Evolutionary conservation across 2,888 invertebrate species (phyloP).

Genomic region (Trichacis sp.): DNA sequence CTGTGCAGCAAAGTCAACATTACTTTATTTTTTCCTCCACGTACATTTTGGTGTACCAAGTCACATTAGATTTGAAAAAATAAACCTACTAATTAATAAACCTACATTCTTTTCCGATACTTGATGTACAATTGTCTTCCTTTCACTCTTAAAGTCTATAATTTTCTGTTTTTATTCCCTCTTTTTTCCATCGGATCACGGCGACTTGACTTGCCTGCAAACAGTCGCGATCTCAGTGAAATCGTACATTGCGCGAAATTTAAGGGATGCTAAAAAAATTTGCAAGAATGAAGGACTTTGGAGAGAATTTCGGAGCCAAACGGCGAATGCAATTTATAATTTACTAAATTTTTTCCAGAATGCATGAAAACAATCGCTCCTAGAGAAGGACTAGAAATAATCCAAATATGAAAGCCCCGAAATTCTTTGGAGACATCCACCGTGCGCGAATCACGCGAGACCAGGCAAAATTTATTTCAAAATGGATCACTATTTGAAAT

Average conservation of each 20-base stretch:
- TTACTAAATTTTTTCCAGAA: no score
- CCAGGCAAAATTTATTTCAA: slow-evolving; percentile 67
- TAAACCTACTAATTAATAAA: slow-evolving; percentile 9
- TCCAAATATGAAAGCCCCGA: no score
- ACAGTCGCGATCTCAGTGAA: slow-evolving; percentile 6
- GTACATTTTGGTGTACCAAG: no score
- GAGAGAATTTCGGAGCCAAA: neutral
- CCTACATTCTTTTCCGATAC: neutral
- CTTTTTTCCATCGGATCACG: slow-evolving; percentile 1
- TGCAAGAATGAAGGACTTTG: no score
- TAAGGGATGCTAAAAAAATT: no score
- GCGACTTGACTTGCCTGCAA: slow-evolving; percentile 16
- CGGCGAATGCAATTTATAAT: neutral
- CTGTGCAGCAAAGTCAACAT: no score
- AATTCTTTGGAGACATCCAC: neutral
- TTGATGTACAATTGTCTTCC: slow-evolving; percentile 40
- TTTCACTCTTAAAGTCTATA: no score
- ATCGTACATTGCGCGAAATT: no score
- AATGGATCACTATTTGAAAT: slow-evolving; percentile 68
- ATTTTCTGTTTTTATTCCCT: neutral
- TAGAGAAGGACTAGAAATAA: no score
- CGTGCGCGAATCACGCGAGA: slow-evolving; percentile 36
- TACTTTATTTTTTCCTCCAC: no score
- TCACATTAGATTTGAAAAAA: slow-evolving; percentile 20
- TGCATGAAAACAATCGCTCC: neutral